Base-by-base conservation (phyloP, 2,113 vertebrate genomes). In the Cinclus mexicanus region DNA sequence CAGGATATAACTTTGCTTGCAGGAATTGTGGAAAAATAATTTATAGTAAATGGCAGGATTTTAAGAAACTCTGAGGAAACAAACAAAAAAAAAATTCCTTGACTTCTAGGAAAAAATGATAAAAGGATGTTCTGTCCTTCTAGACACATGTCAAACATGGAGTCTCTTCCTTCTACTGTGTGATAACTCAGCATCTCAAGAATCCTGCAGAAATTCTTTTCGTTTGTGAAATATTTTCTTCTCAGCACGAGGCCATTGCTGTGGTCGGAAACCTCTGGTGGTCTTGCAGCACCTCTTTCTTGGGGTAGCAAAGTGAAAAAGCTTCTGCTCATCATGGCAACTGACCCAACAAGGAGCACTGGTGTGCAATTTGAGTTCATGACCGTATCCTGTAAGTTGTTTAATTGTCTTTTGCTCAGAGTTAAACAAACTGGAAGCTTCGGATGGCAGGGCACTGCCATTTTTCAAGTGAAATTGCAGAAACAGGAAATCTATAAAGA, bases 401-500 rank as follows among this genome's bases (percentile, higher is more conserved):
- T 95, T 95, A 94, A 96, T 96, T 97, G 93, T 96, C 88, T 95
- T 93, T 90, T 83, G 59, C 85, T 95, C 18, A 4, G 87, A 95
- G 39, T 96, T 81, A 86, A 95, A 93, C 86, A 94, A 96, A 91
- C 89, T 55, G 67, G 92, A 85, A 93, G 57, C 81, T 95, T 91
- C 87, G 77, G 68, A 59, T 90, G 91, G 95, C 57, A 87, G 61
- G 60, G 76, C 82, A 55, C 25, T 89, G 71, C 95, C 55, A 89
- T 97, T 97, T 97, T 96, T 96, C 93, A 95, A 86, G 55, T 13
- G 90, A 72, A 92, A 90, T 35, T 91, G 72, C 80, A 90, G 78
- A 56, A 97, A 93, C 83, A 91, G 94, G 77, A 95, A 96, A 95
- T 95, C 94, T 94, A 95, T 97, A 94, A 92, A 79, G 72, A 80